Conservation (phyloP, 2,797 vertebrate species). For the Avahi laniger region DNA sequence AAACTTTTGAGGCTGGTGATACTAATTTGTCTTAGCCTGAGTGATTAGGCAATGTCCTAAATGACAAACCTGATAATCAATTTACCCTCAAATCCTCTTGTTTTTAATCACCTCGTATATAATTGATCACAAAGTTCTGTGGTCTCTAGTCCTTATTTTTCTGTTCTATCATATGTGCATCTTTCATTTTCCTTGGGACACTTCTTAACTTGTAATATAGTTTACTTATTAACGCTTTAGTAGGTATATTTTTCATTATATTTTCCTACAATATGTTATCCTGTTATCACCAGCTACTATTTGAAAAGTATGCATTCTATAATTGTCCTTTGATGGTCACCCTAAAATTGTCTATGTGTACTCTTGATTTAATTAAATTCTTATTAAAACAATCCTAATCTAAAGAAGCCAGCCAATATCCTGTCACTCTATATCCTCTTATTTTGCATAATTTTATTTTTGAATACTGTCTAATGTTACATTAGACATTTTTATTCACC, state of each 20-base stretch:
- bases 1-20: not conserved
- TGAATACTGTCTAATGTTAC: not conserved
- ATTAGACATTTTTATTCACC: not conserved
- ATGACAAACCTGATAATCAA: not conserved
- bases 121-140: not conserved
- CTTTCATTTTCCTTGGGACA: not conserved
- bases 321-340: not conserved
- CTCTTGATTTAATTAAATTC: not conserved
- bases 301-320: not conserved
- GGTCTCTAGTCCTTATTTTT: not conserved
- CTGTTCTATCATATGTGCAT: not conserved
- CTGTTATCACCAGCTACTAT: not conserved
- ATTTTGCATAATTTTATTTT: not conserved
- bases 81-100: not conserved
- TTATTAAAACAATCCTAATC: not conserved
- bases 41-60: not conserved
- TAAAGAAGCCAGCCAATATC: not conserved
- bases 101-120: not conserved
- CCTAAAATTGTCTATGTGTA: not conserved
- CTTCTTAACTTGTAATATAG: not conserved
- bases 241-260: not conserved
- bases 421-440: not conserved
- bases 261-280: not conserved
- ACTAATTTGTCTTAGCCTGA: no score
- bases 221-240: not conserved